Evolutionary conservation across 2,113 vertebrate genomes (phyloP).

Genomic region (Taurulus bubalis): DNA sequence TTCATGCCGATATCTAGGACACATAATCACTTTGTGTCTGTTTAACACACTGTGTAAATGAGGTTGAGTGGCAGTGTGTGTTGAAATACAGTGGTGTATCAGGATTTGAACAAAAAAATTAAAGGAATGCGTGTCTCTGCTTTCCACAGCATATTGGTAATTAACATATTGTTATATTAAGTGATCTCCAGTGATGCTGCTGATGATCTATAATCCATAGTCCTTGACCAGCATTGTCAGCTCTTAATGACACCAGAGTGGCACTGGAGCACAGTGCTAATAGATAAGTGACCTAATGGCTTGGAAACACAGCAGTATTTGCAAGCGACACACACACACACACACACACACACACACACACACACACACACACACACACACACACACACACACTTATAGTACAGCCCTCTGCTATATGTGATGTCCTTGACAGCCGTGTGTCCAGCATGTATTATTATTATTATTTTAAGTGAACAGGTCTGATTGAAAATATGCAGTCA

Average conservation of each 20-base stretch:
- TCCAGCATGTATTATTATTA: slow-evolving; percentile 12
- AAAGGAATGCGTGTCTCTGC: slow-evolving; percentile 17
- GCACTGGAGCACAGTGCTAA: slow-evolving; percentile 49
- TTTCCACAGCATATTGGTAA: slow-evolving; percentile 36
- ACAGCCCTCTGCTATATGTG: not conserved
- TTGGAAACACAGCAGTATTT: slow-evolving; percentile 55
- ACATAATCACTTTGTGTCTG: not conserved
- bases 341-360: slow-evolving; percentile 1
- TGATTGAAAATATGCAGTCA: slow-evolving; percentile 13
- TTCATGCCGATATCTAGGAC: not conserved
- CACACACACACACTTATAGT: slow-evolving; percentile 8
- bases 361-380: slow-evolving; percentile 9
- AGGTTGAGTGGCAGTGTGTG: not conserved
- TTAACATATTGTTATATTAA: slow-evolving; percentile 58
- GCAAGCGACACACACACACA: slow-evolving; percentile 12
- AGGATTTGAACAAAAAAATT: not conserved
- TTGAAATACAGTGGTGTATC: not conserved
- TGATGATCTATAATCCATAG: slow-evolving; percentile 48
- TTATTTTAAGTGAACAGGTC: slow-evolving; percentile 9
- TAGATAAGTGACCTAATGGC: slow-evolving; percentile 59
- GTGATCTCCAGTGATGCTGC: slow-evolving; percentile 39
- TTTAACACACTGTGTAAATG: not conserved
- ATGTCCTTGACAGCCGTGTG: slow-evolving; percentile 25
- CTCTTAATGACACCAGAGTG: slow-evolving; percentile 54
- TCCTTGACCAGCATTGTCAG: slow-evolving; percentile 40